A percentile compares a stretch with the other conserved stretches of the same genome.
Conservation (phyloP, 2,888 invertebrate species). For the Orthosia gothica region DNA sequence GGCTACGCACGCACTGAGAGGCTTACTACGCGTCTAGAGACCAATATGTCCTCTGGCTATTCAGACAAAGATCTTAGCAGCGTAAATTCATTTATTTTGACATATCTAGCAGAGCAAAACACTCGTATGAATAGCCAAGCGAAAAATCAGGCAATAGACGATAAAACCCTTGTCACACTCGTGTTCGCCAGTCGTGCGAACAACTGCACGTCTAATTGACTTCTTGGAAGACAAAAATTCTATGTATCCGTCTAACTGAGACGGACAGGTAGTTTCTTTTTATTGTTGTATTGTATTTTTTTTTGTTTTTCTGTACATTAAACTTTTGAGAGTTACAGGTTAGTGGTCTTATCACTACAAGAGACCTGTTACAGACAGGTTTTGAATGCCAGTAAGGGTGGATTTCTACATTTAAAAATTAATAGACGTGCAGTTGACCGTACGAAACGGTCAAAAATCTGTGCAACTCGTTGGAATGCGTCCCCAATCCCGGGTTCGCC, state of each 20-base stretch:
- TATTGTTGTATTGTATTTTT: no score
- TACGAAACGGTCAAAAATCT: no score
- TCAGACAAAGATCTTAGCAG: conserved; percentile 1
- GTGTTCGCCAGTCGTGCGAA: background rate
- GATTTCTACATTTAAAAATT: no score
- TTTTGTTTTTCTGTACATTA: background rate
- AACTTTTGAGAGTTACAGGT: background rate
- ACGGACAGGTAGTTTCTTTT: no score
- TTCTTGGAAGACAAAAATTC: no score
- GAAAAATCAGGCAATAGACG: conserved; percentile 2
- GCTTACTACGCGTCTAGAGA: conserved; percentile 35
- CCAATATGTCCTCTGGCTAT: conserved; percentile 12
- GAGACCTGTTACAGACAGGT: background rate
- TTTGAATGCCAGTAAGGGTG: no score
- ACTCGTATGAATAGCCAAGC: conserved; percentile 17
- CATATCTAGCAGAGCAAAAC: background rate
- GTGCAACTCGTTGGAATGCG: no score
- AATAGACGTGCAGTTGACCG: no score
- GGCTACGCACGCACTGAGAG: conserved; percentile 64
- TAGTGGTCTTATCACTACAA: background rate
- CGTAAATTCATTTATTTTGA: no score
- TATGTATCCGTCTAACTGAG: no score
- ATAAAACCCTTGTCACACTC: conserved; percentile 17
- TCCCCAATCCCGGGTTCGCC: no score
- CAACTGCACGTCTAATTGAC: no score